Percentiles rank a stretch among this genome's conserved stretches.
Evolutionary conservation across 2,797 vertebrate genomes (phyloP).

Genomic region (Coendou prehensilis): DNA sequence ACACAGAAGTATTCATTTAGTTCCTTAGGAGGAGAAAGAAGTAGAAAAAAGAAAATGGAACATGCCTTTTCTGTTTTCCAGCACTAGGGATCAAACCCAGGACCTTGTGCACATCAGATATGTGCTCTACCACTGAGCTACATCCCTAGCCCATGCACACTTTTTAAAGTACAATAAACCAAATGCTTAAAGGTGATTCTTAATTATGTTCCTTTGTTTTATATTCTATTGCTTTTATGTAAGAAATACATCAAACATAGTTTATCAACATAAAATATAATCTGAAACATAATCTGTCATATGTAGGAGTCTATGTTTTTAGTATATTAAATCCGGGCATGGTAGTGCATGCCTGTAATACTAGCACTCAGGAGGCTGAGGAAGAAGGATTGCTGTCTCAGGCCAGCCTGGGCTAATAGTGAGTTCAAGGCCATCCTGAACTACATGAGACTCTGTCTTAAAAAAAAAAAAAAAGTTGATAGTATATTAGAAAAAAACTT

Average conservation of each 20-base stretch:
- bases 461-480: neutral
- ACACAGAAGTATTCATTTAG: neutral
- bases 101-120: neutral
- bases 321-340: neutral
- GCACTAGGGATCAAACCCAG: neutral
- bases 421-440: neutral
- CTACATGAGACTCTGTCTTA: neutral
- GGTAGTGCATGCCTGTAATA: neutral
- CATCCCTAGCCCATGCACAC: neutral
- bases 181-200: neutral
- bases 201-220: neutral
- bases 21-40: neutral
- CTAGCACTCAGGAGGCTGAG: neutral
- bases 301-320: neutral
- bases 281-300: neutral
- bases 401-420: neutral
- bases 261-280: conserved; percentile 1
- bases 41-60: neutral
- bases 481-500: neutral
- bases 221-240: conserved; percentile 8
- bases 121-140: neutral
- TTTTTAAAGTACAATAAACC: neutral
- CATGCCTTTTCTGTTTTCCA: neutral
- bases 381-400: neutral
- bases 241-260: neutral